Percentiles rank a stretch among this genome's conserved stretches.
phyloP scores from a whole-genome alignment of 2,113 vertebrate genomes.

The Phyllostomus hastatus region DNA sequence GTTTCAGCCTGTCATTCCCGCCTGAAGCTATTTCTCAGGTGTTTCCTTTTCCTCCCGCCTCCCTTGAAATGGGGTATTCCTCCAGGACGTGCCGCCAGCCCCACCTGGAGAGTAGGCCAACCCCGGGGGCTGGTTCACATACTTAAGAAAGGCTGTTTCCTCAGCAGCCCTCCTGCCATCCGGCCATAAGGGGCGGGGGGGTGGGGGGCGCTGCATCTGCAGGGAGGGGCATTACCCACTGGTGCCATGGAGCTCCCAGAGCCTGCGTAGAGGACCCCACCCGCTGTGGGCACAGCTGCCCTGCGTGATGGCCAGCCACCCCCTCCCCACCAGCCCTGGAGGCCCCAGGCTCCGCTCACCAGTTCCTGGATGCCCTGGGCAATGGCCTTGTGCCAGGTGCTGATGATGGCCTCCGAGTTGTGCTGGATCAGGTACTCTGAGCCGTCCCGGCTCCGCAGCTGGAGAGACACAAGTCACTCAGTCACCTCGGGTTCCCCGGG shows the following conservation, averaged over 20 bases:
- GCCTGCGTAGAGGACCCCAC: not conserved
- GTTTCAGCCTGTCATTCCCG: not conserved
- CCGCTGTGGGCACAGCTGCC: too few species aligned
- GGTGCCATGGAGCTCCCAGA: not conserved
- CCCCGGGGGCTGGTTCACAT: not conserved
- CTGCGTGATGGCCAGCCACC: not conserved
- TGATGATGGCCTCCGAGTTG: constrained; percentile 93
- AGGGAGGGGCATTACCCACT: not conserved
- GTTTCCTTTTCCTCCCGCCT: not conserved
- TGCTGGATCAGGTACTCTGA: constrained; percentile 94
- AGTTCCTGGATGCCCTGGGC: constrained; percentile 86
- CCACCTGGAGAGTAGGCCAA: not conserved
- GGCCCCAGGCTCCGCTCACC: constrained; percentile 83
- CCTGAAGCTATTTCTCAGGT: not conserved
- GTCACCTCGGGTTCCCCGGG: not conserved
- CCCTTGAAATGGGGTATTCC: not conserved
- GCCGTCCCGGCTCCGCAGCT: constrained; percentile 90
- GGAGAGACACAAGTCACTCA: constrained; percentile 30
- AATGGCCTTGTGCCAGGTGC: constrained; percentile 90
- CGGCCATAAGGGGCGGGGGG: not conserved
- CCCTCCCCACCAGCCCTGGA: constrained; percentile 74
- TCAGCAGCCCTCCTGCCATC: not conserved
- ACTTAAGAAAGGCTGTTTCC: not conserved
- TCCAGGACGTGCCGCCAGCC: not conserved
- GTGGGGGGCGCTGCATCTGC: not conserved